Base-by-base conservation (phyloP, 2,113 vertebrate genomes). In the Acinonyx jubatus region DNA sequence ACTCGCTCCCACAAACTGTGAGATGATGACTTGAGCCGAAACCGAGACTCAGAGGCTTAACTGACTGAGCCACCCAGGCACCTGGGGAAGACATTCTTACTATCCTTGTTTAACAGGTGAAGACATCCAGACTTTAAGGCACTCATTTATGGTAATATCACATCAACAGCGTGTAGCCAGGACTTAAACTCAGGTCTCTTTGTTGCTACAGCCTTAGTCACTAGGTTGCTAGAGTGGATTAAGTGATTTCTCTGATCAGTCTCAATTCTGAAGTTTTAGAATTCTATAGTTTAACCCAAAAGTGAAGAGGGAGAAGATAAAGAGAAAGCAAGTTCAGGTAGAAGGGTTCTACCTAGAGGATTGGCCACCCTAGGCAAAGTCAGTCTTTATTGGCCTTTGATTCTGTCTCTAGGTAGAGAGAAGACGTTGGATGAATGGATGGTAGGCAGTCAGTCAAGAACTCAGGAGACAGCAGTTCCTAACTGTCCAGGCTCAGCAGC, bases 131-230 rank as follows among this genome's bases (percentile, higher is more conserved):
- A 61, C 27, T 57, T n/a, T 18, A 33, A 69, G 69, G n/a, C 18
- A 16, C 38, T 16, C 57, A n/a, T 45, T 52, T 84, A 5, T 38
- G 45, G 81, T 66, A n/a, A 45, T 11, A 33, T 29, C 65, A 61
- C 18, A 23, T n/a, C 16, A 1, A 27, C 2, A 15, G 78, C 10
- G 1, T 80, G 3, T 4, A 55, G 13, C 19, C 1, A 36, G 23
- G 33, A 91, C 38, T 69, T 50, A 82, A 91, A 18, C 33, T 36
- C 18, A 27, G 27, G 18, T 33, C 57, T 88, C 45, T 50, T 21
- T 48, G 11, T 80, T 25, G 69, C 48, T 36, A 15, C 7, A 48
- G 13, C 25, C 38, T 50, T 57, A 23, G 10, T 19, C 76, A 50
- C 16, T 55, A 45, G 6, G 61, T 4, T 68, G 10, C 33, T 23